Percentiles rank a stretch among this genome's conserved stretches.
phyloP scores from a whole-genome alignment of 2,797 vertebrate genomes.

The Hoplostethus atlanticus region DNA sequence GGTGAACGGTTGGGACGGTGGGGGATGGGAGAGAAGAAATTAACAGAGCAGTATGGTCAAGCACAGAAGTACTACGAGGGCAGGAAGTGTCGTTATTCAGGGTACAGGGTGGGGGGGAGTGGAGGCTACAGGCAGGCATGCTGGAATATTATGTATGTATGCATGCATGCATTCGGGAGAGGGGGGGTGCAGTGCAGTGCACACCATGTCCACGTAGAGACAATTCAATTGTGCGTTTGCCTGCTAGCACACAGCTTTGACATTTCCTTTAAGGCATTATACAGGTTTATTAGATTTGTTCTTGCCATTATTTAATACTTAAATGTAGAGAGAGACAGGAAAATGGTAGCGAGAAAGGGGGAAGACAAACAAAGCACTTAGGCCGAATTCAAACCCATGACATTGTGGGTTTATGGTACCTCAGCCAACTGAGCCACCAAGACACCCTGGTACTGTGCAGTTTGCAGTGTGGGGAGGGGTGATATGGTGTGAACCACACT shows the following conservation, averaged over 20 bases:
- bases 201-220: not conserved
- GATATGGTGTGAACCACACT: conserved; percentile 37
- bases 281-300: too few species aligned
- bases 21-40: not conserved
- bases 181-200: not conserved
- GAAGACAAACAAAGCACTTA: conserved; percentile 9
- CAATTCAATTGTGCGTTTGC: not conserved
- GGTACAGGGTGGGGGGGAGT: not conserved
- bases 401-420: too few species aligned
- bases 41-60: conserved; percentile 7
- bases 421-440: too few species aligned
- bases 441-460: not conserved
- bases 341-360: not conserved
- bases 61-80: not conserved
- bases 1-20: conserved; percentile 26
- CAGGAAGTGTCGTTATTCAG: conserved; percentile 22
- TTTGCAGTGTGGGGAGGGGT: conserved; percentile 14
- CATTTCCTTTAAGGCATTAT: not conserved
- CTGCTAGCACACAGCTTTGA: not conserved
- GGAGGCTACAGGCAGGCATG: conserved; percentile 6
- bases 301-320: too few species aligned
- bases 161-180: not conserved
- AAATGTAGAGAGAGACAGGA: too few species aligned
- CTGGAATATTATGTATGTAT: conserved; percentile 23
- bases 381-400: conserved; percentile 21